Base-by-base conservation (phyloP, 2,113 vertebrate genomes). In the Meriones unguiculatus region DNA sequence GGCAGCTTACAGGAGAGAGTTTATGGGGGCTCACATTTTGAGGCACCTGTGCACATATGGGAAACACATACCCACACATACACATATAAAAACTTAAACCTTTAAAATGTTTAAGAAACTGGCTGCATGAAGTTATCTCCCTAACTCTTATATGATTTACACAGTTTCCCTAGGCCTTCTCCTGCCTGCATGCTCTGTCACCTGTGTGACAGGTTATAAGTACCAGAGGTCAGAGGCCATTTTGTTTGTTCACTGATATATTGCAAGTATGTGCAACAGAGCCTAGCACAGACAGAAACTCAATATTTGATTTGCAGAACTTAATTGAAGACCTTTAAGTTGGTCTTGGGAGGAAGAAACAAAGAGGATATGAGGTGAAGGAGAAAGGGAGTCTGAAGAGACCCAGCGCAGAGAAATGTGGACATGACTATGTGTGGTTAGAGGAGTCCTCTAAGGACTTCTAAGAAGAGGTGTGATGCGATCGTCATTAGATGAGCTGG, bases 81-180 rank as follows among this genome's bases (percentile, higher is more conserved):
- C 1, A 18, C 32, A 70, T 54, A 81, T 15, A 88, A 18, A 72
- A 32, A 52, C 8, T 35, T 24, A 70, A 70, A 52, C 12, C 9
- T 50, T 41, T 46, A 52, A 86, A 20, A 14, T 22, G 13, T 72
- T 87, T 54, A 87, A 17, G 50, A 72, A 72, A 15, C 38, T 9
- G 9, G 28, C 12, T 30, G 18, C 28, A n/a, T 22, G 35, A 62
- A 41, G 35, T 24, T 10, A 10, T 3, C 0, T 0, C 2, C 25
- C 41, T 18, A 30, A 1, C 10, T 9, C n/a, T 57, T 46, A 10
- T 15, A 11, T 2, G 18, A n/a, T 18, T 64, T n/a, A 7, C 7
- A 32, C 8, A 15, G 38, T 22, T 89, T 73, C 20, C 28, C 38
- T 50, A 17, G n/a, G 32, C 22, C 17, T 35, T 57, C 81, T 90